Evolutionary conservation across 1,140 invertebrate genomes (phyloP), one percentile per base, ranked within the genome.

Genomic region (Ptiloglossa arizonensis): DNA sequence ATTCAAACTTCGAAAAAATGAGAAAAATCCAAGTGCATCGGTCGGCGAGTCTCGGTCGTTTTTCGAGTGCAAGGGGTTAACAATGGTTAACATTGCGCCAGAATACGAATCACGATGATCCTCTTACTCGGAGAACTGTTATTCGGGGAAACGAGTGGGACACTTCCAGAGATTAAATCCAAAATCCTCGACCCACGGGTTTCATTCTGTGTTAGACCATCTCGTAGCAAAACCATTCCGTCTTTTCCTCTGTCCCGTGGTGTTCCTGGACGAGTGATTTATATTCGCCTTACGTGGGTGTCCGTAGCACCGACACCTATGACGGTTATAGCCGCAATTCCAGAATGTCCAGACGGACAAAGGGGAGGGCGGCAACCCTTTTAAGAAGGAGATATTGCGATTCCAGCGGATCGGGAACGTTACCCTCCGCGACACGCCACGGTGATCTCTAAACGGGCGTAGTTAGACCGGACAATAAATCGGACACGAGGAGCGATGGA

Each of bases 401-500:
- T 62, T 15, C 35, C n/a, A 32, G 1, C 32, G 27, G 57, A 5
- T 13, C 32, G 17, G n/a, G 6, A 1, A 5, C 19, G 15, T 22
- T 35, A 27, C 32, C 59, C 2, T 35, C 1, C 19, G 52, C 62
- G 60, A 59, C 62, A 19, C 22, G 35, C 32, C 41, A 0, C 22
- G 22, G 46, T 27, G 75, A 52, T 44, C 63, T 62, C 11, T 35
- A 41, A 72, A 67, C 6, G 52, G 54, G 48, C 44, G 52, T 22
- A 22, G 38, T 22, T 32, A 11, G 46, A 48, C 46, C 6, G 24
- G 17, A 66, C 68, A 46, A 81, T 81, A 79, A 81, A 81, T 81
- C 77, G 63, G 79, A 56, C 57, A 57, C 19, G 60, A 75, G 69
- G 75, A 86, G 83, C 77, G 81, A 74, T 79, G 81, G 71, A 80